Base-by-base conservation (phyloP, 2,888 invertebrate genomes). In the Gymnocheta viridis region DNA sequence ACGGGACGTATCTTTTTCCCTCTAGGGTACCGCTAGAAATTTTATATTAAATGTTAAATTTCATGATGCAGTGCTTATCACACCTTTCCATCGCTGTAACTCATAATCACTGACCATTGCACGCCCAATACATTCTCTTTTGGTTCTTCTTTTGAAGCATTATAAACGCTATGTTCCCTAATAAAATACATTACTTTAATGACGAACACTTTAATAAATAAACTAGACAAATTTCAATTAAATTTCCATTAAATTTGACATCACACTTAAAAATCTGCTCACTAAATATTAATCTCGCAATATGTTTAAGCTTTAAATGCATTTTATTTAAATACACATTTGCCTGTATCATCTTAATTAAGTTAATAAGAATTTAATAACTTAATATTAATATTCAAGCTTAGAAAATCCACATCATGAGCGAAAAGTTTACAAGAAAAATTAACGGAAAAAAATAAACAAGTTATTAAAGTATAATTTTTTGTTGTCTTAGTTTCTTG, bases 281-380 rank as follows among this genome's bases (percentile, higher is more conserved):
- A 22, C 24, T 47, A 17, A 12, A 24, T 58, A 24, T 24, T 58
- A 35, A 60, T 22, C n/a, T 44, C 0, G 6, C 6, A 19, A n/a
- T 66, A 7, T 19, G 9, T 22, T 27, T 1, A 17, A 56, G 10
- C 10, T n/a, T 72, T 22, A 58, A 58, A 35, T 38, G 14, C 19
- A 22, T 58, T 64, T 64, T 22, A 44, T 66, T 76, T 24, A 44
- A 56, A 22, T 66, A 14, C 24, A 12, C 44, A 56, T 24, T 66
- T 67, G 44, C 24, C 19, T 66, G 19, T 27, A 54, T 78, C 73
- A 38, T 69, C 73, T 82, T 73, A 64, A 82, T 76, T 58, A 82
- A 66, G 38, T 77, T 82, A 69, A 73, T 69, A 62, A 29, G 44
- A 69, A 49, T 82, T 78, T 82, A 73, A 82, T 82, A 62, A 69